Conservation (phyloP, 2,797 vertebrate genomes). For the Enteromius trimaculatus region DNA sequence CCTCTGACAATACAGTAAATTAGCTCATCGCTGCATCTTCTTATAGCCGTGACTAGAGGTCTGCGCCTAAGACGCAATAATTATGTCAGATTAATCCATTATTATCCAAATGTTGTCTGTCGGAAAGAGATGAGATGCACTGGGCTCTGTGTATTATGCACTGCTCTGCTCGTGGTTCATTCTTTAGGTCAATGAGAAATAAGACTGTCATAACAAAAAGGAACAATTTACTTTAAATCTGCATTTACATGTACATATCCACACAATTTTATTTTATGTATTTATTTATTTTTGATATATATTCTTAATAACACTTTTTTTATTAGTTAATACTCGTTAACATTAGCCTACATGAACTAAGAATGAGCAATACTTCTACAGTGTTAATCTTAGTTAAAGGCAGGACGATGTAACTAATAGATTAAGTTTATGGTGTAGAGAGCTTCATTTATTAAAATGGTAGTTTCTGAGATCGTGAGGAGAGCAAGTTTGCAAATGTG, state of each 20-base stretch:
- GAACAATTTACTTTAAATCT: neutral
- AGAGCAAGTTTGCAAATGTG: too few relatives aligned
- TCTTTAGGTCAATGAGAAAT: neutral
- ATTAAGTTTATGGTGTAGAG: too few relatives aligned
- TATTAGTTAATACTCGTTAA: too few relatives aligned
- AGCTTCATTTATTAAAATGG: too few relatives aligned
- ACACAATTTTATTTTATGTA: neutral
- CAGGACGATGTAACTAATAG: too few relatives aligned
- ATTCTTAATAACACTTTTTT: neutral
- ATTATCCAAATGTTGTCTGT: conserved; percentile 46
- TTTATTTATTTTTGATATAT: neutral
- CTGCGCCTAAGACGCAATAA: conserved; percentile 48
- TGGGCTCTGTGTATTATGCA: neutral
- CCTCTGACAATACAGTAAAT: conserved; percentile 55
- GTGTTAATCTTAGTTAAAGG: too few relatives aligned
- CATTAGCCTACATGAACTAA: too few relatives aligned
- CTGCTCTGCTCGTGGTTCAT: neutral
- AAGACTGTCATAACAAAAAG: too few relatives aligned
- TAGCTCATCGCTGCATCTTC: conserved; percentile 49
- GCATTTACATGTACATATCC: neutral
- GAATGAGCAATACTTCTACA: too few relatives aligned
- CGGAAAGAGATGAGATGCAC: neutral
- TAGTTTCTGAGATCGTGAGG: too few relatives aligned
- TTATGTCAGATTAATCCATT: conserved; percentile 52
- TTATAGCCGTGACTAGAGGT: conserved; percentile 35